Evolutionary conservation across 2,797 vertebrate genomes (phyloP), one percentile per base, ranked within the genome.

Genomic region (Melanotaenia boesemani): DNA sequence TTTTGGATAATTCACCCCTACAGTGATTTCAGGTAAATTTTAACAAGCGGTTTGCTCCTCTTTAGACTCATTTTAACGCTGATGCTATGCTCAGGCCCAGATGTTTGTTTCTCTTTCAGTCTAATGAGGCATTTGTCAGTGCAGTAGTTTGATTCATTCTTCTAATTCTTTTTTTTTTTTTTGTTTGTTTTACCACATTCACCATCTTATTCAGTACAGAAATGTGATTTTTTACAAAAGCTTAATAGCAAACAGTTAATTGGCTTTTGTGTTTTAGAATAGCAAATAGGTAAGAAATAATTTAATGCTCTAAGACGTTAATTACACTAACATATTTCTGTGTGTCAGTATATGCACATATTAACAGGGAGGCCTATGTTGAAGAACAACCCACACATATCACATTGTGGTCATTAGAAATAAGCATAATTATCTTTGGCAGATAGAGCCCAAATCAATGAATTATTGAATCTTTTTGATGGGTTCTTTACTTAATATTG

Each of bases 1-100:
- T 99, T 97, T 94, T 99, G 98, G 98, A 99, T 99, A 93, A 98
- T 99, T 94, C 98, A 99, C 85, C 98, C 98, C 15, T 99, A 99
- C 95, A 99, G 98, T 86, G 98, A 99, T 93, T 99, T 99, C 97
- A 99, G 98, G 98, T 99, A 96, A 95, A 86, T 76, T 3, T 32
- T 67, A 20, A 67, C 73, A 62, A 80, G 37, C 5, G 41, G 24
- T 76, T 34, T n/a, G 48, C 36, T 59, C 30, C 44, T 60, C 22
- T 65, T 18, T 44, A 62, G 63, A 60, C 3, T 56, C 70, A 83
- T 72, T 1, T 67, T 61, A 41, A 67, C 20, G 58, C 67, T 15
- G 36, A 20, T 26, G 48, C 30, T 22, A 44, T 39, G 56, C 68
- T 62, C 67, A 80, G 75, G 76, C 76, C 80, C 62, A 59, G 67